Evolutionary conservation across 2,888 invertebrate genomes (phyloP), one percentile per base, ranked within the genome.

Genomic region (Argyresthia goedartella): DNA sequence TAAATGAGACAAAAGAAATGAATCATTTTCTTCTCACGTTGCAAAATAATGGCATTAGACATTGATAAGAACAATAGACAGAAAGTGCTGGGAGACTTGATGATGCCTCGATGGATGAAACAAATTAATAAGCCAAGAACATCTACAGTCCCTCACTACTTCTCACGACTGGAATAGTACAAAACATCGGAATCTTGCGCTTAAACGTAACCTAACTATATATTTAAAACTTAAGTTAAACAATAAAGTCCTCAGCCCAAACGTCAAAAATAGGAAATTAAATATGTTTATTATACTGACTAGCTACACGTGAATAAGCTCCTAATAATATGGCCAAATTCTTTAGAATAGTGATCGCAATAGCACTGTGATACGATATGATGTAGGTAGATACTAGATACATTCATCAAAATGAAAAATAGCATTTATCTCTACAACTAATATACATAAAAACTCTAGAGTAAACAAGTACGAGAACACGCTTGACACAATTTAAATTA

Each of bases 21-120:
- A 61, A 60, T 64, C 50, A 42, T 50, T 51, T 54, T 52, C 52
- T 53, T 53, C 51, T 25, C 55, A 53, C 50, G 48, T 35, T 45
- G 50, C 41, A 49, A 49, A 43, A 50, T 34, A 16, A 34, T 10
- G 35, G 39, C 50, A 49, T 35, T 52, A 45, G 51, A 44, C 44
- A 44, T 43, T 35, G 69, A 68, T 55, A 57, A 60, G 61, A 69
- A 75, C 73, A 73, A 74, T 69, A 64, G 63, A 54, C 63, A 54
- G 66, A 75, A 71, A 74, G 67, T 66, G 65, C 61, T 60, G 63
- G 58, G 65, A 66, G 60, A 57, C 59, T 34, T 7, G 11, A 41
- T 42, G 42, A n/a, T 9, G 41, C 8, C 47, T 47, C 47, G 13
- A 44, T 14, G 44, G 25, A 25, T 25, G 6, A 25, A 25, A 25